phyloP scores from a whole-genome alignment of 1,140 invertebrate genomes.

The Hylaeus anthracinus region DNA sequence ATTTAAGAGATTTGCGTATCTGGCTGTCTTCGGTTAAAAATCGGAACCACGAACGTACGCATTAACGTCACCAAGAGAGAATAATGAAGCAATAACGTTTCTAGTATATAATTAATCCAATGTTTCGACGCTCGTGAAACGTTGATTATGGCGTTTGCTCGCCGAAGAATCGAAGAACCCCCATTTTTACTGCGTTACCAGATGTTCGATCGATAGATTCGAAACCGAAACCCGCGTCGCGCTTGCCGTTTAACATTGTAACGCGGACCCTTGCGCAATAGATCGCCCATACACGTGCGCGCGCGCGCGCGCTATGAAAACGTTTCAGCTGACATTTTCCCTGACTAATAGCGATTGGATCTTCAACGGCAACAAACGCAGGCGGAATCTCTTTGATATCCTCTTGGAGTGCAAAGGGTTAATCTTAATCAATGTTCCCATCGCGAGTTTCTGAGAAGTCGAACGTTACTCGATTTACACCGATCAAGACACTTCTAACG shows the following conservation, averaged over 20 bases:
- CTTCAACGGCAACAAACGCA: conserved; percentile 38
- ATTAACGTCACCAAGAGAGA: neutral
- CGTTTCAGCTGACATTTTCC: conserved; percentile 31
- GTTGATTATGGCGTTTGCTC: conserved; percentile 31
- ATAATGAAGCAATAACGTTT: conserved; percentile 12
- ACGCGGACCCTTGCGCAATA: conserved; percentile 27
- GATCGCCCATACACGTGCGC: conserved; percentile 14
- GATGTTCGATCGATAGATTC: conserved; percentile 31
- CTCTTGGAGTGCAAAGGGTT: neutral
- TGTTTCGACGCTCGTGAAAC: conserved; percentile 24
- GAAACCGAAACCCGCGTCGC: conserved; percentile 29
- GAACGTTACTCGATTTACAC: too few relatives aligned
- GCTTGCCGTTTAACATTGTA: conserved; percentile 34
- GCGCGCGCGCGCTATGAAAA: conserved; percentile 18
- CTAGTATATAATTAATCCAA: conserved; percentile 29
- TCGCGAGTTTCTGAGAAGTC: too few relatives aligned
- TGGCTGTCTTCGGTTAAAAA: neutral
- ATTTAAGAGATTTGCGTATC: neutral
- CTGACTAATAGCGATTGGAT: conserved; percentile 43
- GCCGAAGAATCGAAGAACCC: neutral
- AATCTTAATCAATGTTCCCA: too few relatives aligned
- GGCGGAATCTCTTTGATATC: neutral
- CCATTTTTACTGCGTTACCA: conserved; percentile 3
- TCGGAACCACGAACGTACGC: neutral
- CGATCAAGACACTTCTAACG: too few relatives aligned